Percentiles rank a stretch among this genome's conserved stretches.
These are phyloP conservation scores for Callyntrura guangdongensis DNA, from an alignment of 2,888 invertebrate species.

Conservation along the genomic window DNA sequence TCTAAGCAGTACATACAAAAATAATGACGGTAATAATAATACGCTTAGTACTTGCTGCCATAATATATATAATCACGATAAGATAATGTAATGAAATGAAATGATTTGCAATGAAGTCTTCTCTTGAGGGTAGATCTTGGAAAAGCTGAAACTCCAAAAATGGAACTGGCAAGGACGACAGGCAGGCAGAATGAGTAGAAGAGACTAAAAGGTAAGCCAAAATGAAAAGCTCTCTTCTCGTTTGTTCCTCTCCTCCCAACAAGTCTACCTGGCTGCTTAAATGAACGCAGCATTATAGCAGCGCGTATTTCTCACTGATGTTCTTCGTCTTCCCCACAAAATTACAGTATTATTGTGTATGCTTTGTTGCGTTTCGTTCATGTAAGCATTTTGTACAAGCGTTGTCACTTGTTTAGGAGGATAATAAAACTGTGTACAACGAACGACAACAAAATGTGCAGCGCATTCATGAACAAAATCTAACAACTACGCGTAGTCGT, in stretches of 20 bases:
- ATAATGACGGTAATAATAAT: slow-evolving; percentile 76
- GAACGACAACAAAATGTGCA: slow-evolving; percentile 53
- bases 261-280: slow-evolving; percentile 52
- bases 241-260: slow-evolving; percentile 39
- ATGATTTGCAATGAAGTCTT: slow-evolving; percentile 76
- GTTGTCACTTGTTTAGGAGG: slow-evolving; percentile 60
- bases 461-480: slow-evolving; percentile 67
- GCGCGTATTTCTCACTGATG: slow-evolving; percentile 34
- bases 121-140: slow-evolving; percentile 80
- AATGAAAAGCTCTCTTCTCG: slow-evolving; percentile 46
- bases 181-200: slow-evolving; percentile 54
- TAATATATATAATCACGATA: slow-evolving; percentile 73
- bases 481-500: slow-evolving; percentile 73
- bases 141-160: slow-evolving; percentile 82
- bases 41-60: slow-evolving; percentile 67
- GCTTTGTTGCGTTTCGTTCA: slow-evolving; percentile 39
- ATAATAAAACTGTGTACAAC: slow-evolving; percentile 55
- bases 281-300: background rate
- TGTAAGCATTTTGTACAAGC: slow-evolving; percentile 56
- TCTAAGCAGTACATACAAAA: slow-evolving; percentile 65
- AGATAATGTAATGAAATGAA: slow-evolving; percentile 76
- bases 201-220: slow-evolving; percentile 59
- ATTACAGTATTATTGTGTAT: background rate
- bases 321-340: slow-evolving; percentile 33
- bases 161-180: slow-evolving; percentile 82